Conservation (phyloP, 2,888 invertebrate species). For the Scrobipalpa costella region DNA sequence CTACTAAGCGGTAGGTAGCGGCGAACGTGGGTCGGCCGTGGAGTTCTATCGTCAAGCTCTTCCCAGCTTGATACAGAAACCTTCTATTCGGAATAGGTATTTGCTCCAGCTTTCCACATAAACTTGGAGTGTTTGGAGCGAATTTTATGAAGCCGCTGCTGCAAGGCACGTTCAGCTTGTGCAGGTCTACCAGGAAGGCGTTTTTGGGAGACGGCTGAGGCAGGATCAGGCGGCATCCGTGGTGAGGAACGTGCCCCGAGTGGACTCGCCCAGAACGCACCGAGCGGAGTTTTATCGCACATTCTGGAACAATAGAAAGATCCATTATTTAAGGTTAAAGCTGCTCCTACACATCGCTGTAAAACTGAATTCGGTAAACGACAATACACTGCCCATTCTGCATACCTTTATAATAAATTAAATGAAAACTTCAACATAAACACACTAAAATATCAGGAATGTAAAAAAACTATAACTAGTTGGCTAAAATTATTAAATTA, state of each 20-base stretch:
- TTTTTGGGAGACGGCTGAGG: constrained; percentile 66
- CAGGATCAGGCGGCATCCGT: constrained; percentile 80
- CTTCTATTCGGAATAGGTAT: constrained; percentile 80
- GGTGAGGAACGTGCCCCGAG: constrained; percentile 77
- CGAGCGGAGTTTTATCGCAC: constrained; percentile 77
- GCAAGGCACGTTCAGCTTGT: constrained; percentile 86
- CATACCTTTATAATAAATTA: too few relatives aligned
- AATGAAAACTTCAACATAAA: too few relatives aligned
- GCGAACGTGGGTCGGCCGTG: constrained; percentile 85
- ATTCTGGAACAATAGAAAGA: constrained; percentile 77
- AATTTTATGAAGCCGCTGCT: constrained; percentile 82
- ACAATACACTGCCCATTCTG: too few relatives aligned
- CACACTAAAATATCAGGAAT: too few relatives aligned
- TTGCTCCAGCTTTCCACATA: constrained; percentile 88
- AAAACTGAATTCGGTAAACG: too few relatives aligned
- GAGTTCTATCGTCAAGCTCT: constrained; percentile 78
- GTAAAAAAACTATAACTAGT: too few relatives aligned
- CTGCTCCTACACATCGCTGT: too few relatives aligned
- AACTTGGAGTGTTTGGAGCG: constrained; percentile 69
- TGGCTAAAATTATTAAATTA: too few relatives aligned
- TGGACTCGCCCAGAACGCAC: constrained; percentile 71
- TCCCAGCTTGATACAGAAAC: constrained; percentile 77
- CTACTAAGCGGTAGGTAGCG: constrained; percentile 84
- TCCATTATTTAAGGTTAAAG: background rate
- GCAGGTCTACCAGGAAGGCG: constrained; percentile 84